A percentile compares a stretch with the other conserved stretches of the same genome.
These are phyloP conservation scores for Cyanistes caeruleus DNA, from an alignment of 2,113 vertebrate species.

Conservation along the genomic window DNA sequence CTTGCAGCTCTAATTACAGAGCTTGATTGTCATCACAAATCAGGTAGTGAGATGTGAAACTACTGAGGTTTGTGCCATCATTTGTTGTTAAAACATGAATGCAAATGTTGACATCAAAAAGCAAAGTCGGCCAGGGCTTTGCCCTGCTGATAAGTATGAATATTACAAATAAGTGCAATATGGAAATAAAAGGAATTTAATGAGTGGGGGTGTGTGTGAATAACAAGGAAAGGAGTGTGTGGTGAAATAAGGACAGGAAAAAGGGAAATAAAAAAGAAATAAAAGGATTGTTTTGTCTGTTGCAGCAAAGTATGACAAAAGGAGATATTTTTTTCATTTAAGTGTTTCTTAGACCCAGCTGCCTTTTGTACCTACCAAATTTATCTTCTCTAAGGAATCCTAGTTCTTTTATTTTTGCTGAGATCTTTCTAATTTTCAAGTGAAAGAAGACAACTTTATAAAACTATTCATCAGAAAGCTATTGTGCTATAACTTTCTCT, in stretches of 20 bases:
- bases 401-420: neutral
- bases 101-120: constrained; percentile 23
- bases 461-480: neutral
- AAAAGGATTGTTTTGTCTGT: neutral
- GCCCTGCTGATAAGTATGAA: neutral
- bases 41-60: constrained; percentile 40
- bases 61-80: neutral
- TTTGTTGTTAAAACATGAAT: constrained; percentile 45
- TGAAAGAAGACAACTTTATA: neutral
- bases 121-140: neutral
- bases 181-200: neutral
- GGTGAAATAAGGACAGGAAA: neutral
- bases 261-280: neutral
- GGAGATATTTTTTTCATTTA: neutral
- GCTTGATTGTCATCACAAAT: constrained; percentile 54
- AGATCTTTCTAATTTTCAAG: neutral
- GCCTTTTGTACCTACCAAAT: neutral
- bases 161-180: neutral
- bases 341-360: neutral
- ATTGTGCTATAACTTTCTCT: neutral
- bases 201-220: neutral
- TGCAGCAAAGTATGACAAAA: neutral
- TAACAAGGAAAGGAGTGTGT: neutral
- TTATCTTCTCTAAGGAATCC: neutral
- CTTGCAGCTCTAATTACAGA: constrained; percentile 53